Base-by-base conservation (phyloP, 2,888 invertebrate genomes). In the Lampropteryx suffumata region DNA sequence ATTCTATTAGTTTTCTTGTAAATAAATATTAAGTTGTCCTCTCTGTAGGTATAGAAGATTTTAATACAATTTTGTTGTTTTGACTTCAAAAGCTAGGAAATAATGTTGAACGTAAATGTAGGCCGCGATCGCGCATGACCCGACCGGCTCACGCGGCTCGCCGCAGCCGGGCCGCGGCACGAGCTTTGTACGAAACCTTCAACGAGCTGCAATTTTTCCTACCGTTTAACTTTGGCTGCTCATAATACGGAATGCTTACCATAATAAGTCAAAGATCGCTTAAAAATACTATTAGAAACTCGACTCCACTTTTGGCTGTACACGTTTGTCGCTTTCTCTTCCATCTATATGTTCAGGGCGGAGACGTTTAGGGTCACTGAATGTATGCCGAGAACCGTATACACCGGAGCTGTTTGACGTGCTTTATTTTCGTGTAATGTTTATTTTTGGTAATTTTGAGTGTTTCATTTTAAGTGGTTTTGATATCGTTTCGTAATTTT, bases 271-370 rank as follows among this genome's bases (percentile, higher is more conserved):
- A 72, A 76, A 76, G 79, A 81, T 72, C 76, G 88, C 88, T 87
- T 89, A 76, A 80, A 79, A 83, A 75, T 84, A 88, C 85, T 89
- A 88, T 87, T 88, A 88, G 87, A 80, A 81, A 73, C 73, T 88
- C 85, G 86, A 83, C 80, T 85, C 85, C 85, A 89, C 86, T 89
- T 78, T 90, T 88, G 89, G 89, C 89, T 90, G 89, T 85, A 84
- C 85, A 85, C 83, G 85, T 82, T 86, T 70, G 75, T 79, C 67
- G 89, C 89, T 90, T 89, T 76, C 78, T 88, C 84, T 87, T 87
- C 81, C 86, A 88, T 89, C 78, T 87, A 81, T 88, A 81, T 89
- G 88, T 88, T 83, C 83, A 84, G 82, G 86, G 74, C 79, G 73
- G 71, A 78, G 71, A 73, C 78, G 73, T 80, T 76, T 79, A 73